phyloP scores from a whole-genome alignment of 2,888 invertebrate species.

The Chalcis sispes region DNA sequence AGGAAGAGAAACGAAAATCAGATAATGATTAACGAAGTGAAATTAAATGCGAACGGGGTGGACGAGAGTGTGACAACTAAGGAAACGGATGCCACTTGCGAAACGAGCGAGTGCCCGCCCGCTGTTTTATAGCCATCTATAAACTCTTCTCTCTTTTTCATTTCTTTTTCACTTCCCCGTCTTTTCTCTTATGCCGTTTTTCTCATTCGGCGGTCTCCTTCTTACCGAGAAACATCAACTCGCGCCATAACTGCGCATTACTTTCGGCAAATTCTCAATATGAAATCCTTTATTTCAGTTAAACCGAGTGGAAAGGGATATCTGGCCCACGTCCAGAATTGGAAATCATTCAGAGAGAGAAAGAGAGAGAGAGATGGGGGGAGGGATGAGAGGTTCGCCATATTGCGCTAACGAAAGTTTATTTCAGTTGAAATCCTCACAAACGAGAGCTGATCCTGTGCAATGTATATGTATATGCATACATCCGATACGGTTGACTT shows the following conservation, averaged over 20 bases:
- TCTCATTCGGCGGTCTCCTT: neutral
- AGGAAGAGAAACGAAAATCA: slow-evolving; percentile 3
- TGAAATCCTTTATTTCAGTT: slow-evolving; percentile 70
- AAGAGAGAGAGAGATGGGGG: neutral
- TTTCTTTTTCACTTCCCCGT: slow-evolving; percentile 2
- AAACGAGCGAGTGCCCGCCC: neutral
- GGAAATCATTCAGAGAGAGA: slow-evolving; percentile 68
- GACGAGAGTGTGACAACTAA: slow-evolving; percentile 19
- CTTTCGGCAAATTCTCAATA: slow-evolving; percentile 67
- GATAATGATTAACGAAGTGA: slow-evolving; percentile 14
- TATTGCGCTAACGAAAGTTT: slow-evolving; percentile 70
- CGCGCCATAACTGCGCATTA: slow-evolving; percentile 56
- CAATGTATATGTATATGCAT: too few relatives aligned
- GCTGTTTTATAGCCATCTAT: slow-evolving; percentile 32
- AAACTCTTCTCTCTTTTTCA: slow-evolving; percentile 11
- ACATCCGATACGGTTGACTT: too few relatives aligned
- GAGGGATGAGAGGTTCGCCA: slow-evolving; percentile 56
- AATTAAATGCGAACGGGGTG: neutral
- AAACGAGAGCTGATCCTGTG: neutral
- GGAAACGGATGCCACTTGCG: slow-evolving; percentile 9
- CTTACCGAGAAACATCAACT: too few relatives aligned
- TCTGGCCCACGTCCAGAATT: slow-evolving; percentile 66
- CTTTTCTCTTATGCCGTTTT: slow-evolving; percentile 28
- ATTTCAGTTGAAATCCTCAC: slow-evolving; percentile 61
- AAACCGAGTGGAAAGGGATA: slow-evolving; percentile 66